These are phyloP conservation scores for Mesaphorura yosii DNA, from an alignment of 1,140 invertebrate species.

Conservation along the genomic window DNA sequence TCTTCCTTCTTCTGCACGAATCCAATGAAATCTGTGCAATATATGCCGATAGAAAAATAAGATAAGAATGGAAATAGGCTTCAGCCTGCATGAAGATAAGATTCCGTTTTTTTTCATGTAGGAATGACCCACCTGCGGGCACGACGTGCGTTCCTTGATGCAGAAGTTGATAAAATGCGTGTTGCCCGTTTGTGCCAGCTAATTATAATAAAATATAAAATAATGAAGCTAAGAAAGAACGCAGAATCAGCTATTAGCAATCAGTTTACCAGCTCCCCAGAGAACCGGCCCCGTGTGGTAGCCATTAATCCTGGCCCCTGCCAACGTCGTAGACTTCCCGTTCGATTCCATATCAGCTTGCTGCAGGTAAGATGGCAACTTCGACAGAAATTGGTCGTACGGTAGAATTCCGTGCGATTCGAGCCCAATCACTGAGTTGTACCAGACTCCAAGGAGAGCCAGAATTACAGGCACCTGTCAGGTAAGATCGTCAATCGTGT, in stretches of 20 bases:
- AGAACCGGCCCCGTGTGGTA: constrained; percentile 62
- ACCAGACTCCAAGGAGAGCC: constrained; percentile 91
- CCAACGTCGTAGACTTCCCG: constrained; percentile 69
- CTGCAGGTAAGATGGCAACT: constrained; percentile 99
- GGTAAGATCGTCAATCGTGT: not conserved
- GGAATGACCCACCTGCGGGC: constrained; percentile 53
- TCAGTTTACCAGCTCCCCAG: constrained; percentile 97
- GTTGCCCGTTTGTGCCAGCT: constrained; percentile 57
- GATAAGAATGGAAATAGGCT: too few species aligned
- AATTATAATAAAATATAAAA: not conserved
- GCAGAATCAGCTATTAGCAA: constrained; percentile 37
- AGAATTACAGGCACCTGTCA: constrained; percentile 80
- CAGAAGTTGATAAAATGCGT: constrained; percentile 94
- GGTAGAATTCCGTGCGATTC: constrained; percentile 94
- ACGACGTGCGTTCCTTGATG: constrained; percentile 83
- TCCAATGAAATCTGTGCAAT: constrained; percentile 25
- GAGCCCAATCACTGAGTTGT: constrained; percentile 84
- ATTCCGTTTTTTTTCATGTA: not conserved
- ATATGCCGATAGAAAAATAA: not conserved
- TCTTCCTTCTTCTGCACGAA: constrained; percentile 27
- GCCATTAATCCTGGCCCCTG: constrained; percentile 14
- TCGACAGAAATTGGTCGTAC: constrained; percentile 96
- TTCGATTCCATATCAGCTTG: constrained; percentile 99
- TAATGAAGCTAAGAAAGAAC: not conserved
- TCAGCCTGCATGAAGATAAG: too few species aligned